These are phyloP conservation scores for Orthosia incerta DNA, from an alignment of 2,888 invertebrate species.

Conservation along the genomic window DNA sequence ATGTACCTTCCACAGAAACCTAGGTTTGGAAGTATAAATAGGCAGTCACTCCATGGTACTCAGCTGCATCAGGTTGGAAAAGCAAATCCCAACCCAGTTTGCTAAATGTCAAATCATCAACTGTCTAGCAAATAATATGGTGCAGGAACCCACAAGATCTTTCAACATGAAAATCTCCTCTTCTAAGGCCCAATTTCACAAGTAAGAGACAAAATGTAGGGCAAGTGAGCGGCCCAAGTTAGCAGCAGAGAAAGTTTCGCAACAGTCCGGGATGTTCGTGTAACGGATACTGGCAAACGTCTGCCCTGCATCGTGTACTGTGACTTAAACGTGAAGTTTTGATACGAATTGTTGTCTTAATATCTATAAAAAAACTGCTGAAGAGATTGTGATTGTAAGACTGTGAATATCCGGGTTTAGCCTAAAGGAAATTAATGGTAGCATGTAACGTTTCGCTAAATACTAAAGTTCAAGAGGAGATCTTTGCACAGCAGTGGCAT, in stretches of 20 bases:
- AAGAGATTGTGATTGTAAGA: neutral
- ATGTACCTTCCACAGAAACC: no score
- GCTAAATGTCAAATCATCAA: no score
- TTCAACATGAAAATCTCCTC: neutral
- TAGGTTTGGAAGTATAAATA: no score
- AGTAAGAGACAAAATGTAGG: conserved; percentile 77
- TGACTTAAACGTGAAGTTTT: conserved; percentile 27
- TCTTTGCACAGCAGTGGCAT: no score
- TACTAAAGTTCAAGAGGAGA: no score
- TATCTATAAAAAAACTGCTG: neutral
- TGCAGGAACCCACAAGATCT: neutral
- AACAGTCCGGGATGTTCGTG: conserved; percentile 65
- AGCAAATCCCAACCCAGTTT: no score
- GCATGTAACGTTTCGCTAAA: no score
- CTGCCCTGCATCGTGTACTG: conserved; percentile 23
- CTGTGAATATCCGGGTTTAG: neutral
- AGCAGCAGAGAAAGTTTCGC: conserved; percentile 69
- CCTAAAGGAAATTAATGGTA: no score
- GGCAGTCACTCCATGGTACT: no score
- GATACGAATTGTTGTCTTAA: conserved; percentile 3
- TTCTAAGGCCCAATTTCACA: conserved; percentile 61
- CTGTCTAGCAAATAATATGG: no score
- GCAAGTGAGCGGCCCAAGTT: conserved; percentile 75
- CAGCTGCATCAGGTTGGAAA: no score
- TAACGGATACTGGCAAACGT: conserved; percentile 59